phyloP scores from a whole-genome alignment of 2,113 vertebrate genomes.

The Vireo altiloquus region DNA sequence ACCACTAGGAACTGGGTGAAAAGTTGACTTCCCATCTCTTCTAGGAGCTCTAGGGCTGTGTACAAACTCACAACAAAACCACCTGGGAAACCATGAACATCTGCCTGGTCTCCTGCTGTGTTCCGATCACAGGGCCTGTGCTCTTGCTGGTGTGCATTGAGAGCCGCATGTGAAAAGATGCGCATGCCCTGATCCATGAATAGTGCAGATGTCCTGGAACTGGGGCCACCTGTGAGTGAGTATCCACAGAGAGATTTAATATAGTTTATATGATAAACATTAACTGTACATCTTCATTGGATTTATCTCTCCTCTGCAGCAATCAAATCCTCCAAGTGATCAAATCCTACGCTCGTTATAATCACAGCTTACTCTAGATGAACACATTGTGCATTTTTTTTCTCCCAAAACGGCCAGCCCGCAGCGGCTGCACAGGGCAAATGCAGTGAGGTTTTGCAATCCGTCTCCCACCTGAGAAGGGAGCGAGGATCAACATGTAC shows the following conservation, averaged over 20 bases:
- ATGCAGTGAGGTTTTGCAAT: not conserved
- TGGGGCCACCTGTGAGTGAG: not conserved
- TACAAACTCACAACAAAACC: accelerated
- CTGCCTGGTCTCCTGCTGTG: not conserved
- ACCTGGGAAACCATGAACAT: not conserved
- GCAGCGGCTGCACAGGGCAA: not conserved
- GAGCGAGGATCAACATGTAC: accelerated
- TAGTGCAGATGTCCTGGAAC: accelerated
- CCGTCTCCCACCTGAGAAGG: accelerated
- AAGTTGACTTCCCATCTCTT: not conserved
- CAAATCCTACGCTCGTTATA: accelerated
- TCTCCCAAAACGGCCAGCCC: not conserved
- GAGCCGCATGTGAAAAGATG: not conserved
- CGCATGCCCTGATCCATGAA: not conserved
- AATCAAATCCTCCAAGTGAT: not conserved
- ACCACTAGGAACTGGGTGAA: not conserved
- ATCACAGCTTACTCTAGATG: not conserved
- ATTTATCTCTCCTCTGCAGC: not conserved
- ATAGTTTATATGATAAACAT: not conserved
- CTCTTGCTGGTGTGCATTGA: not conserved
- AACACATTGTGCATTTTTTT: not conserved
- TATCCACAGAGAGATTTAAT: not conserved
- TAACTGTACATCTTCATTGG: not conserved
- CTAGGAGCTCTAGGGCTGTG: not conserved
- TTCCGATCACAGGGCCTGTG: not conserved